Conservation (phyloP, 2,113 vertebrate genomes). For the Nymphicus hollandicus region DNA sequence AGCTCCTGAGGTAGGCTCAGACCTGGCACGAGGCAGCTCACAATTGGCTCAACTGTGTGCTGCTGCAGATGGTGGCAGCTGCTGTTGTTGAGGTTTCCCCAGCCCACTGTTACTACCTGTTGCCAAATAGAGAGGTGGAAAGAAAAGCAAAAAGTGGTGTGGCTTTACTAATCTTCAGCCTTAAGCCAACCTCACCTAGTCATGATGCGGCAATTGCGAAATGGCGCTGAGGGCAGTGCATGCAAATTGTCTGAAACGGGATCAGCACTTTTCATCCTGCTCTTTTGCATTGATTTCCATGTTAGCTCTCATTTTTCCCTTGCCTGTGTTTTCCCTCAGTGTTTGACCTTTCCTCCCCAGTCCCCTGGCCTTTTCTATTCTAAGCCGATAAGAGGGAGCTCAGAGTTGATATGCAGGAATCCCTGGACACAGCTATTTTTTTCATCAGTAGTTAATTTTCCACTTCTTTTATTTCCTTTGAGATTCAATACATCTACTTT, state of each 20-base stretch:
- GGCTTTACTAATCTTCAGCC: neutral
- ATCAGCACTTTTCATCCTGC: neutral
- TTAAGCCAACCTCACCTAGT: neutral
- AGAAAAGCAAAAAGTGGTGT: neutral
- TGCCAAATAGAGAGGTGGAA: neutral
- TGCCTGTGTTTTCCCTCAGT: constrained; percentile 30
- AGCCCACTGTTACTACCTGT: neutral
- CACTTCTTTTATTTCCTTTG: constrained; percentile 77
- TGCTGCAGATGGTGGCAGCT: neutral
- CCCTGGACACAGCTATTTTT: constrained; percentile 51
- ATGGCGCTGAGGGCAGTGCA: neutral
- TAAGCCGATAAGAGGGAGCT: constrained; percentile 36
- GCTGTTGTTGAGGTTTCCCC: neutral
- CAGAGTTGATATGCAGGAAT: constrained; percentile 60
- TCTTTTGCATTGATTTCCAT: constrained; percentile 37
- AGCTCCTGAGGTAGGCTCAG: neutral
- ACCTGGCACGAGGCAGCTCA: neutral
- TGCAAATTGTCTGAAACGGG: neutral
- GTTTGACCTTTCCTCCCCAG: constrained; percentile 42
- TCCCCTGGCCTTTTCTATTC: constrained; percentile 39
- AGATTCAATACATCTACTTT: constrained; percentile 76
- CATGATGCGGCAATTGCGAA: neutral
- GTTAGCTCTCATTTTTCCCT: constrained; percentile 27
- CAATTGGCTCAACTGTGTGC: neutral
- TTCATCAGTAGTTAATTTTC: constrained; percentile 78